Conservation (phyloP, 1,140 invertebrate genomes). For the Drosophila fuyamai region DNA sequence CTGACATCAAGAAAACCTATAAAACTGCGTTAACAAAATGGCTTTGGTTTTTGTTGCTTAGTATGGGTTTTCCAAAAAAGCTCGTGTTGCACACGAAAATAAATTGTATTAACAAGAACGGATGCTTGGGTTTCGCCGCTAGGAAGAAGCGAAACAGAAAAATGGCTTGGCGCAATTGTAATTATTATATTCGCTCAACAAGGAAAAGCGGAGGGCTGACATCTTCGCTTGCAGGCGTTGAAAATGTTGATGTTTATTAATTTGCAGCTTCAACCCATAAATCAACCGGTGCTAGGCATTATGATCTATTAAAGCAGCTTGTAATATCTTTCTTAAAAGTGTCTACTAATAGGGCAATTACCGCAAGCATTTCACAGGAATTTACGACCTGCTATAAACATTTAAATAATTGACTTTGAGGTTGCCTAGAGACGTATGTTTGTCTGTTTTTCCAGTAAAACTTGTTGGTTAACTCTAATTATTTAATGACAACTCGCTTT, state of each 20-base stretch:
- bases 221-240: conserved; percentile 26
- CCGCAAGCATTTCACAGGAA: conserved; percentile 14
- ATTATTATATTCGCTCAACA: conserved; percentile 34
- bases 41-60: conserved; percentile 7
- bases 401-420: conserved; percentile 11
- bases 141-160: conserved; percentile 2
- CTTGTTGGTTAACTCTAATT: not conserved
- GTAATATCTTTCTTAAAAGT: conserved; percentile 31
- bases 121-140: conserved; percentile 19
- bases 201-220: conserved; percentile 20
- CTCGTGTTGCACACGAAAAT: conserved; percentile 59
- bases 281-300: conserved; percentile 41
- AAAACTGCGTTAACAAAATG: conserved; percentile 40
- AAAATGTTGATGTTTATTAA: conserved; percentile 74
- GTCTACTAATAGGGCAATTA: conserved; percentile 47
- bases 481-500: not conserved
- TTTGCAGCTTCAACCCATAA: conserved; percentile 63
- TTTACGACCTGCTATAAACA: conserved; percentile 16
- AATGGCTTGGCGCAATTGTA: conserved; percentile 47
- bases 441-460: not conserved
- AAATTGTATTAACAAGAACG: conserved; percentile 48
- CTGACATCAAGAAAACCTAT: conserved; percentile 50
- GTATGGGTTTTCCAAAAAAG: conserved; percentile 17
- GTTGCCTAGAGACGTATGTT: not conserved
- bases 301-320: conserved; percentile 55